Conservation (phyloP, 2,113 vertebrate species). For the Orientallactaga bullata region DNA sequence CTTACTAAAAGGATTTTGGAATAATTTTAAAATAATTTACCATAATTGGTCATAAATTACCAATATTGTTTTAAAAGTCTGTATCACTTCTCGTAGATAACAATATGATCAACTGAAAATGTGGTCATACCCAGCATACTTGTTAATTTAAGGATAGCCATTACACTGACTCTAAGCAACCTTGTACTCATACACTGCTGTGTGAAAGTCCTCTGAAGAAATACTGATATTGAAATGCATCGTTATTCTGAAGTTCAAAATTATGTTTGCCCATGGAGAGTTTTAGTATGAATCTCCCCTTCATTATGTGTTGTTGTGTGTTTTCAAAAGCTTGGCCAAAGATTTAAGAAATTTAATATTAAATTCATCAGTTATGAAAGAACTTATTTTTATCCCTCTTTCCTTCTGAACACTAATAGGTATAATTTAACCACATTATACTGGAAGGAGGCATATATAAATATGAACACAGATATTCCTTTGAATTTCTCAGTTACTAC, state of each 20-base stretch:
- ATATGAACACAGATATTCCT: not conserved
- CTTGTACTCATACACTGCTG: not conserved
- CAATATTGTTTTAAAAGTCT: not conserved
- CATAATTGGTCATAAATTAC: not conserved
- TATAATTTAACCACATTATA: slow-evolving; percentile 20
- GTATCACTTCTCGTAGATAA: not conserved
- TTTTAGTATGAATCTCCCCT: not conserved
- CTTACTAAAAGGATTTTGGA: not conserved
- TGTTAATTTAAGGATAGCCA: not conserved
- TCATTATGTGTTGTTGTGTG: not conserved
- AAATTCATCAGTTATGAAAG: not conserved
- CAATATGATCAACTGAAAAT: not conserved
- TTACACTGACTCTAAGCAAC: not conserved
- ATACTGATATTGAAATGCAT: not conserved
- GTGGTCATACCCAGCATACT: not conserved
- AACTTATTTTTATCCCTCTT: not conserved
- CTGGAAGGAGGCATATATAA: not conserved
- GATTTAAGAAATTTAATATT: not conserved
- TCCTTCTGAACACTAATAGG: not conserved
- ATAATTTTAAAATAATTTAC: slow-evolving; percentile 38
- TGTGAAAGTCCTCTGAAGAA: not conserved
- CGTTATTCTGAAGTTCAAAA: slow-evolving; percentile 47
- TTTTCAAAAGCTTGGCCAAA: not conserved
- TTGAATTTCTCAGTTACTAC: not conserved
- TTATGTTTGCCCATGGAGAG: not conserved